phyloP scores from a whole-genome alignment of 2,797 vertebrate species.

The Malacoraja senta region DNA sequence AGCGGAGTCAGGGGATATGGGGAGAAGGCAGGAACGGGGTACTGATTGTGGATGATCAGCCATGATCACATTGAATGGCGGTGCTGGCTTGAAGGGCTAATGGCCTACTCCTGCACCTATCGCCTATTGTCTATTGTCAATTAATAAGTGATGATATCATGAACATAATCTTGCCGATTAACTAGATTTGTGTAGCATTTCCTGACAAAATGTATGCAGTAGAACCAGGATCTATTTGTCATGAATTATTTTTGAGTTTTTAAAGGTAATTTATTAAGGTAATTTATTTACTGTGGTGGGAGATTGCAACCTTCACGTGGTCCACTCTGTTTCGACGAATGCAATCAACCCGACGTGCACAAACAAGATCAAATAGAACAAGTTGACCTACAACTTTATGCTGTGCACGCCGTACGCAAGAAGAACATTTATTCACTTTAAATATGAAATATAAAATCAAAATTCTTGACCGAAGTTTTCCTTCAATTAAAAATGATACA shows the following conservation, averaged over 20 bases:
- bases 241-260: not conserved
- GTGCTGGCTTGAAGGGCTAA: too few relatives aligned
- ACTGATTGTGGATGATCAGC: too few relatives aligned
- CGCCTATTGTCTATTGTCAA: not conserved
- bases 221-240: not conserved
- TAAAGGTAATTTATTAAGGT: not conserved
- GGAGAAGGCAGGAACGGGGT: too few relatives aligned
- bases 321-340: too few relatives aligned
- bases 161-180: not conserved
- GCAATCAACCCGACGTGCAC: too few relatives aligned
- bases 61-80: too few relatives aligned
- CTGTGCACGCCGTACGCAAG: too few relatives aligned
- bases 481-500: not conserved
- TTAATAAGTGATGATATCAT: not conserved
- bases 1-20: too few relatives aligned
- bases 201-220: not conserved
- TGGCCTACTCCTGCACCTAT: too few relatives aligned
- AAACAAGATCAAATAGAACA: too few relatives aligned
- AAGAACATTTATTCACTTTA: not conserved
- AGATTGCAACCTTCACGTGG: too few relatives aligned
- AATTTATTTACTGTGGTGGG: not conserved
- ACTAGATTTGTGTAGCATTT: not conserved
- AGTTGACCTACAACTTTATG: too few relatives aligned
- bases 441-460: not conserved
- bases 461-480: not conserved